Evolutionary conservation across 2,113 vertebrate species (phyloP).

Genomic region (Caretta caretta): DNA sequence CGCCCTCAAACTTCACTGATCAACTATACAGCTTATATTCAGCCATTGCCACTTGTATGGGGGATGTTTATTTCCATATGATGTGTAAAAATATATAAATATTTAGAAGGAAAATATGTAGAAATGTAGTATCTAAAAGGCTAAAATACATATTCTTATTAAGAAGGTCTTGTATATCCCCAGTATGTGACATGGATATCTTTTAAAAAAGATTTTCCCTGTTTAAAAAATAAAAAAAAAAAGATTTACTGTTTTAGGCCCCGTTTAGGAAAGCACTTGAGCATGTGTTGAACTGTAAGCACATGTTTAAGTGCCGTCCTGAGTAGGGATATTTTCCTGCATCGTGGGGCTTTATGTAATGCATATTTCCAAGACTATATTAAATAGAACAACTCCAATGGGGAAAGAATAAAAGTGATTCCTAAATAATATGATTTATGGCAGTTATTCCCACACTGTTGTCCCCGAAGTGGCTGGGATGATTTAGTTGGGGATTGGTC

Average conservation of each 20-base stretch:
- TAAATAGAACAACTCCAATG: neutral
- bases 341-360: neutral
- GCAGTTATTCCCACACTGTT: neutral
- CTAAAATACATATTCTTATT: neutral
- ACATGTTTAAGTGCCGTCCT: neutral
- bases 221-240: neutral
- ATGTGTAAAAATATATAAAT: neutral
- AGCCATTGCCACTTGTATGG: neutral
- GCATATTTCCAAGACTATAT: neutral
- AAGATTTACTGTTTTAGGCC: neutral
- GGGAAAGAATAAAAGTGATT: neutral
- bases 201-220: neutral
- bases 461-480: neutral
- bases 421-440: neutral
- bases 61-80: neutral
- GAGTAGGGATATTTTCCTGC: neutral
- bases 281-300: neutral
- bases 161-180: neutral
- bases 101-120: neutral
- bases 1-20: rapidly evolving
- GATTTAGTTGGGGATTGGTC: too few species aligned
- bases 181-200: neutral
- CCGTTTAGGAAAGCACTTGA: neutral
- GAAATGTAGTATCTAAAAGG: neutral
- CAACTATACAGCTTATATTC: neutral